Base-by-base conservation (phyloP, 2,113 vertebrate species). In the Corydoras maculifer region DNA sequence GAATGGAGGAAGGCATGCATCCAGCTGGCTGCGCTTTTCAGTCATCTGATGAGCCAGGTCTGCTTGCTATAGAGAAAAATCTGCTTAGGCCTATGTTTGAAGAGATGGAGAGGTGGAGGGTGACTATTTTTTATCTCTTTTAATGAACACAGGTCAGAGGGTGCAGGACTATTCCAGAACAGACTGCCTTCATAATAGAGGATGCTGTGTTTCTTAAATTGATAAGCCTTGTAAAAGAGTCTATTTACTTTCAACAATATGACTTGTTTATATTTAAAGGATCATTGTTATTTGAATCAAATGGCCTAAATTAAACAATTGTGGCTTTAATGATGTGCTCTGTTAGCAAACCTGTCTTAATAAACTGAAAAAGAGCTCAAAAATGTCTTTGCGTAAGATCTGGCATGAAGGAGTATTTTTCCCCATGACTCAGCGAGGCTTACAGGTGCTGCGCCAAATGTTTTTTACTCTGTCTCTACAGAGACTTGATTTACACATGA, bases 401-500 rank as follows among this genome's bases (percentile, higher is more conserved):
- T 63, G 15, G 6, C 18, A 48, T 57, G 55, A 43, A 63, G 51
- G 15, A 18, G 18, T 48, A 51, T 62, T 66, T 61, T 58, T 9
- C 51, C 9, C 49, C 51, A 15, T 6, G 3, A 58, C 59, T 57
- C 43, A 12, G 25, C 11, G 7, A 12, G 12, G 12, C 15, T 14
- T 67, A 48, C 69, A 76, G 69, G 74, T 43, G 35, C 35, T 70
- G 60, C 12, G 60, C 43, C 73, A 65, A 31, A 57, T 18, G 48
- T 49, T 6, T 32, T 15, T 57, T 25, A 8, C 31, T 43, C 60
- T 60, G 29, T 72, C 14, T 62, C 29, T 51, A 4, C 60, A 14
- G 63, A 61, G 62, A 49, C 66, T 72, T 55, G 43, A 59, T 69
- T 73, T 73, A 76, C 75, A 54, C 29, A 31, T 72, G 70, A 68